Evolutionary conservation across 1,140 invertebrate genomes (phyloP).

Genomic region (Drosophila lini): DNA sequence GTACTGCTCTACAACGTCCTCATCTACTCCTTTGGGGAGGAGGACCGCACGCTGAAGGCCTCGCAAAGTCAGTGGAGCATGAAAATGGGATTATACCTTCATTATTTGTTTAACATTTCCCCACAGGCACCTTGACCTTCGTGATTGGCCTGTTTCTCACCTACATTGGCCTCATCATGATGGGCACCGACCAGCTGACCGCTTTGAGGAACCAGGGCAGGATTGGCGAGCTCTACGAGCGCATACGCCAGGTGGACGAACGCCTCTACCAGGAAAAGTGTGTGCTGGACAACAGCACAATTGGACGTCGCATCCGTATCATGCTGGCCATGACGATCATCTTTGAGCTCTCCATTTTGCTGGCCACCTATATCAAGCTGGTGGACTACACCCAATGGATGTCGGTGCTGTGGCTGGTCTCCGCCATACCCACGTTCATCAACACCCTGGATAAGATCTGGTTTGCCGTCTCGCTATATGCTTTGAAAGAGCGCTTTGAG

Average conservation of each 20-base stretch:
- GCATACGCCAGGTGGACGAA: conserved; percentile 74
- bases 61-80: conserved; percentile 69
- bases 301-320: conserved; percentile 58
- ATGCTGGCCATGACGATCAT: conserved; percentile 70
- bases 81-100: neutral
- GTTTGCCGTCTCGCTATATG: conserved; percentile 76
- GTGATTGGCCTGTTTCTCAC: conserved; percentile 83
- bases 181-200: conserved; percentile 76
- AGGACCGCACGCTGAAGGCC: conserved; percentile 72
- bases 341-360: conserved; percentile 72
- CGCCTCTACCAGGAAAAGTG: conserved; percentile 68
- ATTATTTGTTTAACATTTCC: neutral
- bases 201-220: conserved; percentile 71
- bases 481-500: conserved; percentile 74
- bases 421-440: conserved; percentile 73
- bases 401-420: conserved; percentile 70
- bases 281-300: conserved; percentile 61
- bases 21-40: conserved; percentile 74
- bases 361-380: conserved; percentile 63
- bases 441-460: conserved; percentile 83
- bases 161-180: conserved; percentile 83
- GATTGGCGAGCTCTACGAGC: conserved; percentile 72
- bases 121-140: conserved; percentile 78
- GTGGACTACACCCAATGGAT: conserved; percentile 72
- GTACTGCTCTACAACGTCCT: conserved; percentile 72